Percentiles rank a stretch among this genome's conserved stretches.
These are phyloP conservation scores for Cyprinodon brontotheroides DNA, from an alignment of 2,113 vertebrate species.

Conservation along the genomic window DNA sequence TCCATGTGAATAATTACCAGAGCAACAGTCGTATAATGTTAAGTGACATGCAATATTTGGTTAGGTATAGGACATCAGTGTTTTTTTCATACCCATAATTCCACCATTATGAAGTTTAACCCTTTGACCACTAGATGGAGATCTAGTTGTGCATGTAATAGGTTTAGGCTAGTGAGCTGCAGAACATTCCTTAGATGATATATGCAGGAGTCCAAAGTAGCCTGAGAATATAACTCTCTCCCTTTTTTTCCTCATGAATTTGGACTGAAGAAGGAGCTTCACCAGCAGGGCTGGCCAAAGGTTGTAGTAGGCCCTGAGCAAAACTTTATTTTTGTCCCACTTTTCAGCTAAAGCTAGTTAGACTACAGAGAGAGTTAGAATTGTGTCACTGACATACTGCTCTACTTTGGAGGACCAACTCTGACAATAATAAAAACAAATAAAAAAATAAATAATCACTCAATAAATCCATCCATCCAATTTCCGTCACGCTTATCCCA, in stretches of 20 bases:
- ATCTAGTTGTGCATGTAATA: conserved; percentile 14
- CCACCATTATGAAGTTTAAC: neutral
- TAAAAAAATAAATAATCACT: no score
- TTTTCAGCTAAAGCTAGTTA: neutral
- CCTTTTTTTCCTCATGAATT: neutral
- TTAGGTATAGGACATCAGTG: conserved; percentile 2
- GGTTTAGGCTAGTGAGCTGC: neutral
- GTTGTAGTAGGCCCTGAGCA: neutral
- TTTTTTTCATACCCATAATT: conserved; percentile 19
- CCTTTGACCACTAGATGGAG: conserved; percentile 58
- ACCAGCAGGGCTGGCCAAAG: neutral
- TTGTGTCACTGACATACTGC: no score
- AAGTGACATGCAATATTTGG: conserved; percentile 31
- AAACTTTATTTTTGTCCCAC: neutral
- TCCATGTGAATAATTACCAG: conserved; percentile 41
- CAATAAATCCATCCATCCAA: no score
- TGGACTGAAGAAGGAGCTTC: no score
- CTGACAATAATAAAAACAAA: no score
- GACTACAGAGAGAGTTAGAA: no score
- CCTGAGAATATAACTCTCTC: neutral
- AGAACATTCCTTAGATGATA: neutral
- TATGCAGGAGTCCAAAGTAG: neutral
- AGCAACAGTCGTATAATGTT: conserved; percentile 22
- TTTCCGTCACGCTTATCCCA: no score
- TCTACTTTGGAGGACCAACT: no score